Percentiles rank a stretch among this genome's conserved stretches.
phyloP scores from a whole-genome alignment of 2,113 vertebrate species.

The Piliocolobus tephrosceles region DNA sequence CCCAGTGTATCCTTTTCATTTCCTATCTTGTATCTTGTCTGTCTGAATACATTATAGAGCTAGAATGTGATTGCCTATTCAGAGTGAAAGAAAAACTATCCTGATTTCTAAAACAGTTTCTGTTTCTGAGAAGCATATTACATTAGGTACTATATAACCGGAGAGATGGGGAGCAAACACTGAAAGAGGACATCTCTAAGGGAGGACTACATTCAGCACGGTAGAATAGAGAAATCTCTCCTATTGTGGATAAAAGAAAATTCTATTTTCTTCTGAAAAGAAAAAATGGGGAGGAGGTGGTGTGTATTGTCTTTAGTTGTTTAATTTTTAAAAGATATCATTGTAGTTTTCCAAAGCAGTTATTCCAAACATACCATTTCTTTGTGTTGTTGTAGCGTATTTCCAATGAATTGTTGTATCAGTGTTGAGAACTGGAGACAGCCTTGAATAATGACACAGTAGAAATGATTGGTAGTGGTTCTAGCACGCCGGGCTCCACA shows the following conservation, averaged over 20 bases:
- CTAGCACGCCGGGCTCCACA: not conserved
- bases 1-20: slow-evolving; percentile 54
- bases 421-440: not conserved
- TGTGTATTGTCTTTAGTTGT: slow-evolving; percentile 17
- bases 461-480: not conserved
- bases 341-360: not conserved
- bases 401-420: not conserved
- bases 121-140: slow-evolving; percentile 59
- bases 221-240: not conserved
- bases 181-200: slow-evolving; percentile 8
- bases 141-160: slow-evolving; percentile 25
- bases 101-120: slow-evolving; percentile 58
- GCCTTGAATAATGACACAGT: not conserved
- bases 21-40: slow-evolving; percentile 46
- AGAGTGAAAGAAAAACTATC: slow-evolving; percentile 33
- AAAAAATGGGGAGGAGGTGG: not conserved
- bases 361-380: not conserved
- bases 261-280: not conserved
- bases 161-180: not conserved
- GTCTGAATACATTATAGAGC: slow-evolving; percentile 48
- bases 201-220: not conserved
- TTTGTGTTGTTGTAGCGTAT: not conserved
- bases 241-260: slow-evolving; percentile 22
- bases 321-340: slow-evolving; percentile 28
- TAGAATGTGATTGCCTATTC: slow-evolving; percentile 66